Evolutionary conservation across 2,888 invertebrate genomes (phyloP).

Genomic region (Drosophila picticornis): DNA sequence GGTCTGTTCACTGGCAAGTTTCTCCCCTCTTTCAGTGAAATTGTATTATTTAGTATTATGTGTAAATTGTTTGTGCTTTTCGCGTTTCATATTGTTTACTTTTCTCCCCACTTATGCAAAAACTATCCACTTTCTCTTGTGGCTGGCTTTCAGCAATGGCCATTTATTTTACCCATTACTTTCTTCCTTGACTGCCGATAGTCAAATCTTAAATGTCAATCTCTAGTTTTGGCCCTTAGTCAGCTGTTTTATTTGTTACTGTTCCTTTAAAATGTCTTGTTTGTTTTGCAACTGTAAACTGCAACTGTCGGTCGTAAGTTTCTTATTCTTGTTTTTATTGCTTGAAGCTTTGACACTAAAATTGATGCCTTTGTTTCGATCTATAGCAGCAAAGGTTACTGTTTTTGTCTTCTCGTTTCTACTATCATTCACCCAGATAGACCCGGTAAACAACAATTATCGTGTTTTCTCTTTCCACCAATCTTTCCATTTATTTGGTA

Average conservation of each 20-base stretch:
- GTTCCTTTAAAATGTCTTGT: background rate
- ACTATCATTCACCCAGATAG: conserved; percentile 17
- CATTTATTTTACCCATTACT: background rate
- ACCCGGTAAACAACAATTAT: conserved; percentile 55
- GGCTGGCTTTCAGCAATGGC: background rate
- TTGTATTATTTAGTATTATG: background rate
- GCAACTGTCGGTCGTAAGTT: conserved; percentile 1
- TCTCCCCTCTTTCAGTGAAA: background rate
- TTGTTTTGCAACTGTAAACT: background rate
- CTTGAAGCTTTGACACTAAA: conserved; percentile 9
- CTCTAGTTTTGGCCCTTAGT: background rate
- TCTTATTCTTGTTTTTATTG: background rate
- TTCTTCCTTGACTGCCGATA: background rate
- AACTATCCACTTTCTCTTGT: background rate
- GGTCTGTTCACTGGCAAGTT: no score
- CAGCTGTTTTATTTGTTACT: background rate
- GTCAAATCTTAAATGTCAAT: background rate
- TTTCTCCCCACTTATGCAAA: background rate
- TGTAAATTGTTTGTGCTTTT: background rate
- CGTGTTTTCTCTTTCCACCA: conserved; percentile 33
- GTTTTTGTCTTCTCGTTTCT: conserved; percentile 1
- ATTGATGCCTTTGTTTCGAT: conserved; percentile 13
- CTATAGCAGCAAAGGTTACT: background rate
- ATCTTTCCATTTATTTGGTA: conserved; percentile 52
- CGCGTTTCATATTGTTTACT: background rate